Evolutionary conservation across 2,113 vertebrate genomes (phyloP), one percentile per base, ranked within the genome.

Genomic region (Aegotheles bennettii): DNA sequence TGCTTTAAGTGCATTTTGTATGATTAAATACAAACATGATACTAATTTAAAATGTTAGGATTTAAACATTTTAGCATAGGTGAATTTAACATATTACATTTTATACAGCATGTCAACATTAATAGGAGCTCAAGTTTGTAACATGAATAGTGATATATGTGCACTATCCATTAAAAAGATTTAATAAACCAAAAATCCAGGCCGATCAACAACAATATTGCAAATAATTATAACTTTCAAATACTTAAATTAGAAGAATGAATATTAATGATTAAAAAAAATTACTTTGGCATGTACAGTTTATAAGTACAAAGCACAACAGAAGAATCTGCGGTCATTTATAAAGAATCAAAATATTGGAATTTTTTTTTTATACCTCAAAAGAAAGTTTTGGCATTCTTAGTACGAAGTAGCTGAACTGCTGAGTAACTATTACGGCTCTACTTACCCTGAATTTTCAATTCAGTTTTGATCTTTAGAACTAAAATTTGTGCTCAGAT

Each of bases 121-220:
- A 91, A 90, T 91, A 93, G 71, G 16, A 82, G 29, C 20, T 82
- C 77, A 42, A 95, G 73, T 95, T 88, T 92, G 40, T 91, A 87
- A 73, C 61, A 92, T 86, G 71, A 96, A 93, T 76, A 78, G 35
- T 92, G 81, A 76, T 75, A 80, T 89, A n/a, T 90, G 10, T 96
- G 75, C 36, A 86, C n/a, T 77, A 86, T 93, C 50, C 56, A 90
- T 92, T 96, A 94, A 59, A 23, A 94, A 61, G 28, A 82, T 87
- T 87, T 96, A 95, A 95, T 93, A 96, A 94, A 94, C 96, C 24
- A 96, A 97, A 94, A 80, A 85, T 85, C 15, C 67, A 91, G 24
- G 56, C 94, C 65, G 97, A 64, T 96, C 63, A 91, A 82, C n/a
- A 91, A 43, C 57, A 90, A 84, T 74, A 96, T 85, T 96, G 15